Conservation (phyloP, 2,888 invertebrate species). For the Diarsia dahlii region DNA sequence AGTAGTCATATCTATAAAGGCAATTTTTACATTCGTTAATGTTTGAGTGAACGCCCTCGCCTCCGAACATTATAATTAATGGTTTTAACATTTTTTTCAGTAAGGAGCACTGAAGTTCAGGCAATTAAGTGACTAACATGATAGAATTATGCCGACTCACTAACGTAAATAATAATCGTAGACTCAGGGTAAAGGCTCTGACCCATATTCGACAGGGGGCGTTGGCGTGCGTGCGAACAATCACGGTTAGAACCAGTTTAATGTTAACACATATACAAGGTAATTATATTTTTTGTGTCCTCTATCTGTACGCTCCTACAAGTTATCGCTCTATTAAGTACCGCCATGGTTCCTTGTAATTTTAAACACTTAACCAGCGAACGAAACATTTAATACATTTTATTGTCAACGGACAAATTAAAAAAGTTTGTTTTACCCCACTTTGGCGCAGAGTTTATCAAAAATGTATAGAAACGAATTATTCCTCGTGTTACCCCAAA, state of each 20-base stretch:
- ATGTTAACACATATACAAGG: constrained; percentile 85
- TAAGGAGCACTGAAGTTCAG: constrained; percentile 67
- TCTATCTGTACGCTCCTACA: constrained; percentile 76
- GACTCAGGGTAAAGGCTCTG: constrained; percentile 71
- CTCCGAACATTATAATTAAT: constrained; percentile 63
- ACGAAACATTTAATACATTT: constrained; percentile 51
- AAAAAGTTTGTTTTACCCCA: constrained; percentile 50
- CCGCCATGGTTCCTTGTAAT: constrained; percentile 74
- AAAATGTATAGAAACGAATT: constrained; percentile 54
- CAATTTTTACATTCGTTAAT: constrained; percentile 59
- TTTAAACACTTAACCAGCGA: constrained; percentile 64
- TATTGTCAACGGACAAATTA: constrained; percentile 54
- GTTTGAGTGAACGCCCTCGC: constrained; percentile 58
- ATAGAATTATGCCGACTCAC: constrained; percentile 76
- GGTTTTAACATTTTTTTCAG: constrained; percentile 61
- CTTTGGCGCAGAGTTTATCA: constrained; percentile 36
- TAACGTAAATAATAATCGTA: constrained; percentile 78
- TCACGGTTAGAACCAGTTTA: constrained; percentile 81
- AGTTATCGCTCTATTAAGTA: constrained; percentile 80
- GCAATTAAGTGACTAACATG: constrained; percentile 72
- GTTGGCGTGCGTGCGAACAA: constrained; percentile 83
- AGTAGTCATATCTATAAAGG: constrained; percentile 57
- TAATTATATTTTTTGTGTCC: constrained; percentile 80
- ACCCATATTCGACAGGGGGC: constrained; percentile 74
- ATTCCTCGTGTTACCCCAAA: constrained; percentile 46